phyloP scores from a whole-genome alignment of 2,113 vertebrate genomes.

The Tinamus guttatus region DNA sequence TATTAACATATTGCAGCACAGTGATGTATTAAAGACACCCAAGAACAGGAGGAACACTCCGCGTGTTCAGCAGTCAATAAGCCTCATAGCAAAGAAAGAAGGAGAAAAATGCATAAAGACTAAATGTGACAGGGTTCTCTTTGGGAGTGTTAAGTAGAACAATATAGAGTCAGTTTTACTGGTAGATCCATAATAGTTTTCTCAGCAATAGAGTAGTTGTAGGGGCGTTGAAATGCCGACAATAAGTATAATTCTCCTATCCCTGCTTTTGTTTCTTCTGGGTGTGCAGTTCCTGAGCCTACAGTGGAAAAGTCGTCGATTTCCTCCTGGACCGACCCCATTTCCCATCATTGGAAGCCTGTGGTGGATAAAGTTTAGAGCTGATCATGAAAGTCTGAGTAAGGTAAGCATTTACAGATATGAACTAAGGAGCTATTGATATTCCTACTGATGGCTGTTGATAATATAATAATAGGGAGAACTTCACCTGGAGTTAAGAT shows the following conservation, averaged over 20 bases:
- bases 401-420: slow-evolving; percentile 14
- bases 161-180: background rate
- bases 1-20: slow-evolving; percentile 43
- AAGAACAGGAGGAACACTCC: background rate
- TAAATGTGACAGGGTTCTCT: background rate
- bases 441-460: background rate
- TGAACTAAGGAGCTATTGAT: background rate
- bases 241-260: background rate
- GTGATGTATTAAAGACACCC: background rate
- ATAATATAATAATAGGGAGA: background rate
- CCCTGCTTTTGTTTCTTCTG: slow-evolving; percentile 10
- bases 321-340: slow-evolving; percentile 45
- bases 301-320: slow-evolving; percentile 41
- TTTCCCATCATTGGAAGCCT: slow-evolving; percentile 48
- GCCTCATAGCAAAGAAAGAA: background rate
- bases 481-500: background rate
- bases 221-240: background rate
- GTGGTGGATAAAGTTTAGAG: slow-evolving; percentile 34
- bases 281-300: slow-evolving; percentile 25
- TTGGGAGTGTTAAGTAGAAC: background rate
- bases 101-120: background rate
- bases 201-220: background rate
- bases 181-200: background rate
- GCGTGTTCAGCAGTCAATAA: background rate
- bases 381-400: slow-evolving; percentile 15